phyloP scores from a whole-genome alignment of 2,888 invertebrate species.

The Catocala fraxini region DNA sequence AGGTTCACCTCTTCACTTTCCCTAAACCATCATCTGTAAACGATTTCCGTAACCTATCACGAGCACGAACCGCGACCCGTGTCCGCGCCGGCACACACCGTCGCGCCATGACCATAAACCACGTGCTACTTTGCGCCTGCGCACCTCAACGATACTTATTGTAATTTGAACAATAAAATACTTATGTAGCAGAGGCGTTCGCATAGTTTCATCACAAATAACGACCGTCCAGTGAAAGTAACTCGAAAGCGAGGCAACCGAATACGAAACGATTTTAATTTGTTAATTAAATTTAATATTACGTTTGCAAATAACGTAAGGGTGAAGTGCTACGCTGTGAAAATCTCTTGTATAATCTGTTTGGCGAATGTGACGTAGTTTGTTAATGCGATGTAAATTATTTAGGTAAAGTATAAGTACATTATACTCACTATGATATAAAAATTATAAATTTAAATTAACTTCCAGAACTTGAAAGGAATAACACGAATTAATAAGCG shows the following conservation, averaged over 20 bases:
- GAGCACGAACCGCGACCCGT: slow-evolving; percentile 15
- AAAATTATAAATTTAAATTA: background rate
- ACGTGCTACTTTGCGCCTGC: slow-evolving; percentile 12
- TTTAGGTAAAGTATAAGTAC: background rate
- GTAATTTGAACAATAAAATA: slow-evolving; percentile 34
- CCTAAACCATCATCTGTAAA: slow-evolving; percentile 18
- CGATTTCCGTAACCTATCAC: slow-evolving; percentile 32
- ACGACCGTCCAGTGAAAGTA: slow-evolving; percentile 48
- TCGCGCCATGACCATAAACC: slow-evolving; percentile 17
- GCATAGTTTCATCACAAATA: slow-evolving; percentile 38
- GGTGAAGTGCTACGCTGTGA: slow-evolving; percentile 14
- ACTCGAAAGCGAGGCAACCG: slow-evolving; percentile 32
- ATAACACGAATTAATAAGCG: slow-evolving; percentile 9
- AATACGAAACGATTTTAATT: slow-evolving; percentile 30
- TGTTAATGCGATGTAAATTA: no score
- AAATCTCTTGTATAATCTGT: background rate
- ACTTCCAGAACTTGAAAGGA: background rate
- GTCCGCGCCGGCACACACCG: slow-evolving; percentile 14
- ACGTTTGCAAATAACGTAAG: slow-evolving; percentile 28
- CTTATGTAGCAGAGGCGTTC: slow-evolving; percentile 21
- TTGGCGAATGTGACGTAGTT: background rate
- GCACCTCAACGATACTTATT: slow-evolving; percentile 16
- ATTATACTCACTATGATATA: background rate
- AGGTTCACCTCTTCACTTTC: slow-evolving; percentile 26
- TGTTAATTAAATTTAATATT: slow-evolving; percentile 28